Percentiles rank a stretch among this genome's conserved stretches.
These are phyloP conservation scores for Chrysopilus asiliformis DNA, from an alignment of 2,888 invertebrate genomes.

Conservation along the genomic window DNA sequence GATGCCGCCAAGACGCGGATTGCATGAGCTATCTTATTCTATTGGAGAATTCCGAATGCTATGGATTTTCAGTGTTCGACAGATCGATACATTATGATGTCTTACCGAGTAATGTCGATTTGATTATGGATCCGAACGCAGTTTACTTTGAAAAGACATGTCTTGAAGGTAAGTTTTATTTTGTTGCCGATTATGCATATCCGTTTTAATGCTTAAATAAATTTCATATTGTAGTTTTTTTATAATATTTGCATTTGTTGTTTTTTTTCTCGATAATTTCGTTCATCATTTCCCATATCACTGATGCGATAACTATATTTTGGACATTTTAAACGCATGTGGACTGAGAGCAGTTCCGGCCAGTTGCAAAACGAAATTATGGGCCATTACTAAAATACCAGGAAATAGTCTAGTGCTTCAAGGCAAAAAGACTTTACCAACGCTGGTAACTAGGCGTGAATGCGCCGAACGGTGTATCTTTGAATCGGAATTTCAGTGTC, in stretches of 20 bases:
- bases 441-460: conserved; percentile 47
- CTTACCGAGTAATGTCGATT: conserved; percentile 21
- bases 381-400: conserved; percentile 63
- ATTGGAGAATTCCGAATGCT: conserved; percentile 29
- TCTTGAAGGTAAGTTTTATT: conserved; percentile 30
- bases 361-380: conserved; percentile 47
- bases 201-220: no score
- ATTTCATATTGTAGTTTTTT: no score
- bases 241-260: no score
- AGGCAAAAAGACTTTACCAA: conserved; percentile 45
- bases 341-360: conserved; percentile 43
- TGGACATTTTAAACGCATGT: no score
- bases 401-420: conserved; percentile 61
- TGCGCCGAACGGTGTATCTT: conserved; percentile 52
- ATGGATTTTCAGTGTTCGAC: conserved; percentile 29
- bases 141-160: conserved; percentile 34
- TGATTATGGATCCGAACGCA: conserved; percentile 30
- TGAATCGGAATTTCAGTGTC: conserved; percentile 40
- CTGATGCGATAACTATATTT: no score
- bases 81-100: conserved; percentile 22
- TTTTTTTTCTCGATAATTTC: no score
- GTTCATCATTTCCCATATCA: no score
- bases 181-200: no score
- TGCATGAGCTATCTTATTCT: conserved; percentile 32
- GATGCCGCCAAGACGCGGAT: conserved; percentile 28